phyloP scores from a whole-genome alignment of 2,113 vertebrate genomes.

The Podarcis muralis region DNA sequence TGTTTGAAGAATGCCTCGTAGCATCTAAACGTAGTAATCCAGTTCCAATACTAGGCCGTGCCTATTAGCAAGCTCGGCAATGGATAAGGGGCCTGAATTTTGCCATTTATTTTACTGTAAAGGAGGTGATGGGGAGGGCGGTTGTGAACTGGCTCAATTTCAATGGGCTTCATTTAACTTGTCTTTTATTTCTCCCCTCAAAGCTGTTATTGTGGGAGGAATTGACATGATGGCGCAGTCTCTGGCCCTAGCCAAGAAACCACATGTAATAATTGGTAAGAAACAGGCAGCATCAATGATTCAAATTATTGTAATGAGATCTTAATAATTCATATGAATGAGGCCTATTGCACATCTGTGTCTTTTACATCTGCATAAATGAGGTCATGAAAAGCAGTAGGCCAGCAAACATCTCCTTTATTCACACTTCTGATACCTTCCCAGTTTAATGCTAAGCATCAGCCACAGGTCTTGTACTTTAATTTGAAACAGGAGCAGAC shows the following conservation, averaged over 20 bases:
- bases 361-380: neutral
- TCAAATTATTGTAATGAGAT: neutral
- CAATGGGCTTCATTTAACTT: neutral
- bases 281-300: neutral
- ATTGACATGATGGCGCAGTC: constrained; percentile 99
- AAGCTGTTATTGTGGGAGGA: constrained; percentile 95
- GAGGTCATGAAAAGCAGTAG: neutral
- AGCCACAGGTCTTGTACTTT: neutral
- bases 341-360: neutral
- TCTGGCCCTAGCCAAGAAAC: constrained; percentile 94
- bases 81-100: neutral
- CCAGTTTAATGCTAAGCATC: neutral
- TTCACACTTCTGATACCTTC: neutral
- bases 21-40: neutral
- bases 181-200: constrained; percentile 52
- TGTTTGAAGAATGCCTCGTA: neutral
- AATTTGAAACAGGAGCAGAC: neutral
- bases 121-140: neutral
- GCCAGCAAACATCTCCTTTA: neutral
- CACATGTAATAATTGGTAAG: constrained; percentile 95
- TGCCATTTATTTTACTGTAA: neutral
- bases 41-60: neutral
- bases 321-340: neutral
- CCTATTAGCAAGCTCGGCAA: neutral
- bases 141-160: neutral